Evolutionary conservation across 2,113 vertebrate genomes (phyloP).

Genomic region (Eudorcas thomsonii): DNA sequence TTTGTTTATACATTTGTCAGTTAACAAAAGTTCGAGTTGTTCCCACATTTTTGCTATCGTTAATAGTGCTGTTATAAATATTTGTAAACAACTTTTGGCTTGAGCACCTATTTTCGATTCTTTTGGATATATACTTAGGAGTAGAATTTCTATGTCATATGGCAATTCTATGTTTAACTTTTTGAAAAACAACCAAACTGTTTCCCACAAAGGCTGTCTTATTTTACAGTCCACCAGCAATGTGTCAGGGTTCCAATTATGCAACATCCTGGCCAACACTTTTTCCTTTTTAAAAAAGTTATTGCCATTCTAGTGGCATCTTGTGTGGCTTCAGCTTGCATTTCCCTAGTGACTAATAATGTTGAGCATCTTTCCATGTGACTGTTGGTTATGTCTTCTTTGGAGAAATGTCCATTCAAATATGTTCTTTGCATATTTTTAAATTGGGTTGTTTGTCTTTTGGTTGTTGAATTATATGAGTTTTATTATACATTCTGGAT

Average conservation of each 20-base stretch:
- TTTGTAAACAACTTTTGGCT: background rate
- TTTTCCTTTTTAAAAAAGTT: background rate
- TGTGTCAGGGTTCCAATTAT: background rate
- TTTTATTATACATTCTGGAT: background rate
- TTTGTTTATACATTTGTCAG: background rate
- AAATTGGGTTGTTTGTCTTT: background rate
- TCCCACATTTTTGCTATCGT: background rate
- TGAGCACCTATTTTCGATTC: background rate
- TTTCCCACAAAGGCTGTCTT: background rate
- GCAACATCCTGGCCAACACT: background rate
- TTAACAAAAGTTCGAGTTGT: background rate
- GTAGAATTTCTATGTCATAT: background rate
- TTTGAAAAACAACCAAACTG: background rate
- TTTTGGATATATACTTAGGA: background rate
- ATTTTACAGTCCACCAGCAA: background rate
- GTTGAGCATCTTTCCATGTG: background rate
- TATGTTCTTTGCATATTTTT: background rate
- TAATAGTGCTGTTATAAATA: background rate
- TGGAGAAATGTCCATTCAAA: background rate
- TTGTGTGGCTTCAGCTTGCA: background rate
- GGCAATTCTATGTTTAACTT: background rate
- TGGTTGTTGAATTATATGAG: background rate
- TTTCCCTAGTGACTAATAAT: background rate
- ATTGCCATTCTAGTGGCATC: background rate
- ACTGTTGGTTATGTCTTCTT: background rate